Base-by-base conservation (phyloP, 1,140 invertebrate species). In the Meteorus sp. region DNA sequence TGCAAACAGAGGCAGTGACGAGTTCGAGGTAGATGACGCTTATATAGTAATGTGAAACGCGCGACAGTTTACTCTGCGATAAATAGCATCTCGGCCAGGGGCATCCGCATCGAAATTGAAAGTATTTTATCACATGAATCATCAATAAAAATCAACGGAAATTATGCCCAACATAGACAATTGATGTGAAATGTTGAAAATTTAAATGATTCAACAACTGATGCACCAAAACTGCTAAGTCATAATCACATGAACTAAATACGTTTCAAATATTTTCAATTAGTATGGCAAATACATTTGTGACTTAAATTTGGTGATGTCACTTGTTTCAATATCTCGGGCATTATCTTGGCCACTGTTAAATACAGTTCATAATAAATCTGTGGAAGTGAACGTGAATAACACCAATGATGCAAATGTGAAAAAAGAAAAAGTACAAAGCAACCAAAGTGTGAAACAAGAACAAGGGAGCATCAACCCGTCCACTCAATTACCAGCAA, bases 261-360 rank as follows among this genome's bases (percentile, higher is more conserved):
- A 29, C 27, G 9, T 29, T 29, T 29, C n/a, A n/a, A n/a, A n/a
- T n/a, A 29, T 9, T 4, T 5, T 4, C 27, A 9, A 29, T 29
- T 4, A 29, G 9, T 29, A 29, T 29, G 27, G 9, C 27, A 20
- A 53, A 15, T 20, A 23, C 23, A n/a, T 19, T 53, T 39, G 17
- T 53, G 22, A 51, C 48, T 19, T 37, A n/a, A 33, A 27, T 22
- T 44, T 6, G 48, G 65, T 63, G 45, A 72, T 74, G 72, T 70
- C 72, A 69, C 11, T 41, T 41, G 13, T 41, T 41, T n/a, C n/a
- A n/a, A 65, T 74, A 62, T 62, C 68, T 13, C 66, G 72, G 2
- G 69, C 71, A 19, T 61, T 61, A 44, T 73, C 72, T 53, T 74
- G 72, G 72, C 72, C 72, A 51, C 55, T 71, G 15, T 37, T 74